phyloP scores from a whole-genome alignment of 1,140 invertebrate species.

The Drosophila ironensis region DNA sequence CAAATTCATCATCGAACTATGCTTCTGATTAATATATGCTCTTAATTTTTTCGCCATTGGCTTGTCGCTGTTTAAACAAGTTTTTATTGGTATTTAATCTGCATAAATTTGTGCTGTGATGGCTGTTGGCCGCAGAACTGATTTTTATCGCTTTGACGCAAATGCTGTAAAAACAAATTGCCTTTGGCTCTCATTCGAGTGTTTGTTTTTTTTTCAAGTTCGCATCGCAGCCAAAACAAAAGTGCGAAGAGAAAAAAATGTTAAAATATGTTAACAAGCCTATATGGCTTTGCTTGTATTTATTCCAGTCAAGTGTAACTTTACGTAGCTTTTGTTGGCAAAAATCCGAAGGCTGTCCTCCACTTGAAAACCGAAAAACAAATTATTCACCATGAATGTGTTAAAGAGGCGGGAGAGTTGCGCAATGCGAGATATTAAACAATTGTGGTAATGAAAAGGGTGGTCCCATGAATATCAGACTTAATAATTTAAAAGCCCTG shows the following conservation, averaged over 20 bases:
- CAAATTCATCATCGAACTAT: constrained; percentile 3
- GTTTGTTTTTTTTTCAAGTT: constrained; percentile 27
- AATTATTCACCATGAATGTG: constrained; percentile 54
- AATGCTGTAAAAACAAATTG: constrained; percentile 1
- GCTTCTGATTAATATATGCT: constrained; percentile 26
- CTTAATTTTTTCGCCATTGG: not conserved
- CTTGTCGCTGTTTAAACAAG: not conserved
- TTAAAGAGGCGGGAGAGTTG: too few relatives aligned
- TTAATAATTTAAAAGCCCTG: too few relatives aligned
- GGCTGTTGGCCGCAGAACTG: not conserved
- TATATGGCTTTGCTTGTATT: constrained; percentile 14
- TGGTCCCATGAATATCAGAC: too few relatives aligned
- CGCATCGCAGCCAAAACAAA: constrained; percentile 15
- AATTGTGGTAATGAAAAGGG: constrained; percentile 24
- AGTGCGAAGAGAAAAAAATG: constrained; percentile 1
- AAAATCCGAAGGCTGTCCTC: constrained; percentile 50
- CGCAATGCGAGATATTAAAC: constrained; percentile 42
- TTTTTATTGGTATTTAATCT: not conserved
- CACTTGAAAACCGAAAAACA: constrained; percentile 16
- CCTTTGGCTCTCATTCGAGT: too few relatives aligned
- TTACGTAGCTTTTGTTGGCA: constrained; percentile 31
- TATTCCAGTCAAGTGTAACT: constrained; percentile 53
- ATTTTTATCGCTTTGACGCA: not conserved
- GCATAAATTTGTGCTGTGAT: not conserved
- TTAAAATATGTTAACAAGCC: constrained; percentile 36